These are phyloP conservation scores for Trachurus trachurus DNA, from an alignment of 2,797 vertebrate genomes.

Conservation along the genomic window DNA sequence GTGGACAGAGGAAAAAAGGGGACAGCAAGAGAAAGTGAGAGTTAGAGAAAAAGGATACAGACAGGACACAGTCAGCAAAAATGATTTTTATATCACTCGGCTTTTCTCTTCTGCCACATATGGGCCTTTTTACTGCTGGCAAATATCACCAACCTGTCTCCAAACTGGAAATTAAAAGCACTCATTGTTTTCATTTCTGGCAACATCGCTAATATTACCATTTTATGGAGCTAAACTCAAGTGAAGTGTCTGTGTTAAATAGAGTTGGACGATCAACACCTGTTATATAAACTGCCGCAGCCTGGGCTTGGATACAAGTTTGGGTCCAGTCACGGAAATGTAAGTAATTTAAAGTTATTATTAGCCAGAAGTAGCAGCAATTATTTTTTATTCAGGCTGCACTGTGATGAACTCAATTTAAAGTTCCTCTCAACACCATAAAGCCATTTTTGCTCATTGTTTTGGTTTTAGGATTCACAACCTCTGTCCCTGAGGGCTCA, in stretches of 20 bases:
- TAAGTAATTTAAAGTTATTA: neutral
- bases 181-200: slow-evolving; percentile 24
- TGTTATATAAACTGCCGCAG: slow-evolving; percentile 21
- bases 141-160: slow-evolving; percentile 32
- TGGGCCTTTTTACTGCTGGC: slow-evolving; percentile 26
- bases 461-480: too few species aligned
- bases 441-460: too few species aligned
- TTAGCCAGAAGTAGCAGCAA: neutral
- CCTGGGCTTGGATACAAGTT: slow-evolving; percentile 1
- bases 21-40: slow-evolving; percentile 30
- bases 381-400: neutral
- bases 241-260: slow-evolving; percentile 13
- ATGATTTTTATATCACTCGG: slow-evolving; percentile 41
- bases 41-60: slow-evolving; percentile 31
- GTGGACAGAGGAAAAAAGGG: slow-evolving; percentile 29
- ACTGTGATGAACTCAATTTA: neutral
- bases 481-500: too few species aligned
- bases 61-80: slow-evolving; percentile 53
- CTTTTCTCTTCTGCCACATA: slow-evolving; percentile 40
- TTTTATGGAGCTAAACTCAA: slow-evolving; percentile 21
- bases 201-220: slow-evolving; percentile 14
- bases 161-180: slow-evolving; percentile 36
- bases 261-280: neutral
- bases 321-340: neutral
- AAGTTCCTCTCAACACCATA: neutral